A percentile compares a stretch with the other conserved stretches of the same genome.
Evolutionary conservation across 2,797 vertebrate species (phyloP).

Genomic region (Gadopsis bispinosus): DNA sequence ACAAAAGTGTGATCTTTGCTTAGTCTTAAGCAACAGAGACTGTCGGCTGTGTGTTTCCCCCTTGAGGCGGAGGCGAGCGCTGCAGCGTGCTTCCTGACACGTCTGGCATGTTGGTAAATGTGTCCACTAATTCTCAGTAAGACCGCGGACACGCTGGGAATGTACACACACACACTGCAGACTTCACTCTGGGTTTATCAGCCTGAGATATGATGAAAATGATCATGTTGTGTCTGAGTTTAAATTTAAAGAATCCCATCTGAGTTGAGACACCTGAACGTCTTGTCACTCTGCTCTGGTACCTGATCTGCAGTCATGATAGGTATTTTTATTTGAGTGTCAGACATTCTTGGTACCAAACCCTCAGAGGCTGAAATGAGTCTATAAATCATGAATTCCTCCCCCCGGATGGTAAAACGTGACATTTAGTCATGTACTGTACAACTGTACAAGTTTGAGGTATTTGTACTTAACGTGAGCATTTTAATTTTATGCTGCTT

Average conservation of each 20-base stretch:
- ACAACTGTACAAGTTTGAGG: not conserved
- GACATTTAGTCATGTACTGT: not conserved
- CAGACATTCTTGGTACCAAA: not conserved
- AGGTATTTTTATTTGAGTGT: not conserved
- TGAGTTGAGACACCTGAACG: slow-evolving; percentile 20
- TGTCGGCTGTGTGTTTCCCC: slow-evolving; percentile 21
- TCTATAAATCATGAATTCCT: not conserved
- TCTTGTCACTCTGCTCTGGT: not conserved
- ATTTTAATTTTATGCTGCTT: too few relatives aligned
- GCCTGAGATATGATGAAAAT: not conserved
- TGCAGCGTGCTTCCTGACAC: slow-evolving; percentile 39
- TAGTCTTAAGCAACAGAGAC: not conserved
- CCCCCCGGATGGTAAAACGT: not conserved
- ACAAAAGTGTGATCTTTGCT: not conserved
- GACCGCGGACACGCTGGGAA: slow-evolving; percentile 77
- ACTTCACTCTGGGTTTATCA: not conserved
- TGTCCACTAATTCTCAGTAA: slow-evolving; percentile 83
- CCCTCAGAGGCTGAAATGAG: not conserved
- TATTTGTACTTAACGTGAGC: not conserved
- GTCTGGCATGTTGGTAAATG: slow-evolving; percentile 72
- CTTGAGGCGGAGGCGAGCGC: slow-evolving; percentile 17
- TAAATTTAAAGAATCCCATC: not conserved
- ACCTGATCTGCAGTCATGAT: not conserved
- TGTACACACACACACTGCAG: slow-evolving; percentile 49
- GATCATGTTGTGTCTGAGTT: not conserved